These are phyloP conservation scores for Apotomis capreana DNA, from an alignment of 2,888 invertebrate genomes.

Conservation along the genomic window DNA sequence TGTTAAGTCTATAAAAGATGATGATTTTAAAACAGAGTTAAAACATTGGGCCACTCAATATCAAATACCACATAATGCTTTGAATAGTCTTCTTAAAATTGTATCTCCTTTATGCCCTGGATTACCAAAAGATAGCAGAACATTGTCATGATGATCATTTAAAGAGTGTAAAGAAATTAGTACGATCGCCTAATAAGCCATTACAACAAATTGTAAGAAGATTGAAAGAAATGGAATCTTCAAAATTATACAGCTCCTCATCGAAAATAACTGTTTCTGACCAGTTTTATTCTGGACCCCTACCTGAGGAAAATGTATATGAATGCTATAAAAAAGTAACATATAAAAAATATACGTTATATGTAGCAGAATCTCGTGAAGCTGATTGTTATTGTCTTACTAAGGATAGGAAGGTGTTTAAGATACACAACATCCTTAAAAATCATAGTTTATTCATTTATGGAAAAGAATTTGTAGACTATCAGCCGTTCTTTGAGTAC, in stretches of 20 bases:
- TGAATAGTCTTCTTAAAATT: too few relatives aligned
- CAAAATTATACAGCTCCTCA: slow-evolving; percentile 7
- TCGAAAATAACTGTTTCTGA: slow-evolving; percentile 9
- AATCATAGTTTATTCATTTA: background rate
- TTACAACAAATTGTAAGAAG: slow-evolving; percentile 15
- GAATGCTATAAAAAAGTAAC: slow-evolving; percentile 14
- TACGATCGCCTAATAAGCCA: slow-evolving; percentile 22
- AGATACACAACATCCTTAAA: slow-evolving; percentile 16
- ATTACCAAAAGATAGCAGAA: slow-evolving; percentile 1
- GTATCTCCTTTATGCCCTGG: too few relatives aligned
- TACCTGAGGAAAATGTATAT: slow-evolving; percentile 12
- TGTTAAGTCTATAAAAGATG: background rate
- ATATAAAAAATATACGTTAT: slow-evolving; percentile 17
- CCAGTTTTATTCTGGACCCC: background rate
- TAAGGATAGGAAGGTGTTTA: slow-evolving; percentile 12
- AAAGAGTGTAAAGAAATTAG: slow-evolving; percentile 22
- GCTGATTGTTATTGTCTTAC: slow-evolving; percentile 25
- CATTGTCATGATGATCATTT: slow-evolving; percentile 21
- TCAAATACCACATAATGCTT: background rate
- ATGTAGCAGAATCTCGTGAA: slow-evolving; percentile 17
- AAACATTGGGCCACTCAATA: background rate
- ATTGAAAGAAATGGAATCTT: slow-evolving; percentile 24
- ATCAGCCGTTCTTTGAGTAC: slow-evolving; percentile 16
- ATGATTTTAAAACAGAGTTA: slow-evolving; percentile 3
- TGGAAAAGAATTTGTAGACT: slow-evolving; percentile 18